Evolutionary conservation across 2,888 invertebrate genomes (phyloP), one percentile per base, ranked within the genome.

Genomic region (Ceriagrion tenellum): DNA sequence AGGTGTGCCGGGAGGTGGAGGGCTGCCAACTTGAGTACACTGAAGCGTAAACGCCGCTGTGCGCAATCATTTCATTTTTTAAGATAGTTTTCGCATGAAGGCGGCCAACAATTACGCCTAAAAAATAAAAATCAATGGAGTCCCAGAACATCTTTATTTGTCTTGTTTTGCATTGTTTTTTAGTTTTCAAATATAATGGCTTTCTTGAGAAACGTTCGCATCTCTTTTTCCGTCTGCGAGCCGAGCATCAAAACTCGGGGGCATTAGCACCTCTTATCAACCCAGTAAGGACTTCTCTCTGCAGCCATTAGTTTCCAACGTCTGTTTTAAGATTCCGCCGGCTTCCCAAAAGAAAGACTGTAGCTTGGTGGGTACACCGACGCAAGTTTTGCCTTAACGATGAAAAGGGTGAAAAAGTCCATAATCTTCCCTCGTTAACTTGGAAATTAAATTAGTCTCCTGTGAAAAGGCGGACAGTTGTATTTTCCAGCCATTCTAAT

Each of bases 31-130:
- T 81, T 81, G 81, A 35, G 81, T 16, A 81, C 81, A 81, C 81
- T 81, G 81, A 35, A 81, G 30, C 81, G 81, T 16, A 81, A 35
- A 81, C 81, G 35, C 81, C 30, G 35, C 35, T 35, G 35, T 81
- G 81, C 30, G n/a, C 81, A 81, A 81, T 81, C 81, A 81, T 81
- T 35, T 26, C 26, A 81, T 81, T 81, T 81, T 81, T 81, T 81
- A 16, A 1, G 23, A 69, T 35, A 35, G 30, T 8, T 81, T 81
- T 35, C 81, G 81, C 81, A 30, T 16, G 35, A 18, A 81, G 35
- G 81, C 13, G 35, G 30, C 81, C 35, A 13, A 81, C 81, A 81
- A 81, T 81, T 81, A 81, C 12, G 81, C n/a, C 35, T 81, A 0
- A 16, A 81, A 35, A 81, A 81, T 35, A 81, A 81, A 81, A 81